Base-by-base conservation (phyloP, 1,140 invertebrate genomes). In the Cyphomyrmex costatus region DNA sequence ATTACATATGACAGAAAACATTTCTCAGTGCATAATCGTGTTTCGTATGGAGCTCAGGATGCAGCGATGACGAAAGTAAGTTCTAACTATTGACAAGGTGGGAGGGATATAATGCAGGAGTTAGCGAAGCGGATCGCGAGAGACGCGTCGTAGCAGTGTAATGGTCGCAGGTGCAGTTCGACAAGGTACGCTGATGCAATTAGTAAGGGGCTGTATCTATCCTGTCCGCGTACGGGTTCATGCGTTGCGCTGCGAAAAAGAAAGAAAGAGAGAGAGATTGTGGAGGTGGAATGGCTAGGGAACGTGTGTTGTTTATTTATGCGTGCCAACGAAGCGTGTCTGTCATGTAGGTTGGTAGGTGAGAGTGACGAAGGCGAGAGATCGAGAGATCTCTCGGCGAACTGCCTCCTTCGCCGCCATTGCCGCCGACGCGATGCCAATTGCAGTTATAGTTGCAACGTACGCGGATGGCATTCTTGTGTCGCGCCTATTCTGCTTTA, bases 181-280 rank as follows among this genome's bases (percentile, higher is more conserved):
- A 92, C 85, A 90, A 87, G 90, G 93, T 93, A 93, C 92, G 92
- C 91, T 93, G 93, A 93, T 93, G 93, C 92, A 94, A 93, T 94
- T 94, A 93, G 92, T 89, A 91, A 88, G 66, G 68, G 74, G 86
- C 87, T 89, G 89, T 88, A 77, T 92, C 90, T 93, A 91, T 93
- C 85, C 88, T 73, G 88, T 89, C 78, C 87, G 51, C 21, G 19
- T 83, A 89, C 78, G 78, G 42, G 78, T 90, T 66, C 16, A 84
- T 51, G 68, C 66, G 49, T 58, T 68, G 76, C 71, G 49, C 79
- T 24, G 77, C 16, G 76, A 82, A 71, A 58, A 21, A 68, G 66
- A 74, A 51, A 49, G 73, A 73, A 27, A 33, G 73, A 71, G 1
- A 51, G 63, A 49, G 27, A 16, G 46, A 74, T 12, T 46, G 49